A percentile compares a stretch with the other conserved stretches of the same genome.
These are phyloP conservation scores for Microplitis mediator DNA, from an alignment of 1,140 invertebrate species.

Conservation along the genomic window DNA sequence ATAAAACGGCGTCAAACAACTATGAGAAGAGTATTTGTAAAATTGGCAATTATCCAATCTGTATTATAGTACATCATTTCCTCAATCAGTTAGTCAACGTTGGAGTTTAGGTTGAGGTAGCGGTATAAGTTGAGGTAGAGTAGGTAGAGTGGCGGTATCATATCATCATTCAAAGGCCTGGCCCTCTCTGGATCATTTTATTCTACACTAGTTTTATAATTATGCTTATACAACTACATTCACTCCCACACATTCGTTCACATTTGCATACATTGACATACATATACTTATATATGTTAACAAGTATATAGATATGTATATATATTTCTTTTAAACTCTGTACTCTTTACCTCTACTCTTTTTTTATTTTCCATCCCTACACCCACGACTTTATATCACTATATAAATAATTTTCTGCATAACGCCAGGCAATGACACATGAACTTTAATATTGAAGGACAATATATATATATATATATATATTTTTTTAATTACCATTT, in stretches of 20 bases:
- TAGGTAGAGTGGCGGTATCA: neutral
- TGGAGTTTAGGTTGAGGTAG: neutral
- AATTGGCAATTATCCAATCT: constrained; percentile 39
- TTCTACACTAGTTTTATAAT: too few relatives aligned
- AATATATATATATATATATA: too few relatives aligned
- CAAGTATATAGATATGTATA: too few relatives aligned
- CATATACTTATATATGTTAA: too few relatives aligned
- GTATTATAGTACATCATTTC: constrained; percentile 36
- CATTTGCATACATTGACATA: too few relatives aligned
- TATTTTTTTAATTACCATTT: neutral
- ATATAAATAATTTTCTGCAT: neutral
- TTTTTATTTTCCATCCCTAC: neutral
- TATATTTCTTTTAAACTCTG: too few relatives aligned
- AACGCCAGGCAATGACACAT: constrained; percentile 20
- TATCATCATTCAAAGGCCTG: neutral
- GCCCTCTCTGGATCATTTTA: neutral
- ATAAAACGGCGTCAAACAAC: constrained; percentile 34
- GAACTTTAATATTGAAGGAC: neutral
- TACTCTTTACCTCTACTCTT: too few relatives aligned
- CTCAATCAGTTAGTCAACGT: constrained; percentile 33
- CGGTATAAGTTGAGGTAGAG: constrained; percentile 3
- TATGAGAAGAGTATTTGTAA: constrained; percentile 29
- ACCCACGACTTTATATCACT: neutral
- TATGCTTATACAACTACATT: too few relatives aligned
- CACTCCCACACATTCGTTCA: too few relatives aligned